A percentile compares a stretch with the other conserved stretches of the same genome.
These are phyloP conservation scores for Paratrypauchen microcephalus DNA, from an alignment of 2,797 vertebrate genomes.

Conservation along the genomic window DNA sequence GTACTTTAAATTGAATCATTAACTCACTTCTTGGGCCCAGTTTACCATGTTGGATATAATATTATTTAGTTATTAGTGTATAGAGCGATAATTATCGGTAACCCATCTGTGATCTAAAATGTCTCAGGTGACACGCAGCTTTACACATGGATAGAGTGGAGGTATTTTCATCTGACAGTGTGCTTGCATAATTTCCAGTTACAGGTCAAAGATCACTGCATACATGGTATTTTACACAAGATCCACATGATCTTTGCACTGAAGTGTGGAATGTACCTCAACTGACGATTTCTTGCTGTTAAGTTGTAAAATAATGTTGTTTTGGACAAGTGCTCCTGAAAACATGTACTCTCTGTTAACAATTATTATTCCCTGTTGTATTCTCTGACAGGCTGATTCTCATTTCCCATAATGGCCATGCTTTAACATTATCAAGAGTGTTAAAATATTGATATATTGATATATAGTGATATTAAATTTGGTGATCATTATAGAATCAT, in stretches of 20 bases:
- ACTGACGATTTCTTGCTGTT: neutral
- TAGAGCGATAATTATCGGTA: no score
- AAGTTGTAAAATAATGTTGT: neutral
- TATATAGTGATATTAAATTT: no score
- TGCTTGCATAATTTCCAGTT: slow-evolving; percentile 24
- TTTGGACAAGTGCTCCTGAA: neutral
- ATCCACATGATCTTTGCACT: slow-evolving; percentile 16
- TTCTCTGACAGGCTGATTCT: no score
- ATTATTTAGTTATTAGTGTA: neutral
- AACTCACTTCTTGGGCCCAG: no score
- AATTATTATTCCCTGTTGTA: no score
- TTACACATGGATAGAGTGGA: neutral
- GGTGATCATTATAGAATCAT: no score
- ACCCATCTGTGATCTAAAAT: no score
- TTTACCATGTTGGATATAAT: neutral
- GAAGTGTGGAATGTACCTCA: slow-evolving; percentile 13
- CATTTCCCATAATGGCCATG: no score
- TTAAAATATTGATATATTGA: no score
- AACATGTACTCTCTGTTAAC: neutral
- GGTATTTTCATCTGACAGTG: neutral
- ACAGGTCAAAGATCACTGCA: slow-evolving; percentile 17
- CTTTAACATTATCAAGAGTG: no score
- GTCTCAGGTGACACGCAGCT: neutral
- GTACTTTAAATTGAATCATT: neutral
- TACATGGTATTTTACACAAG: neutral